Evolutionary conservation across 2,113 vertebrate species (phyloP).

Genomic region (Acrocephalus kingi): DNA sequence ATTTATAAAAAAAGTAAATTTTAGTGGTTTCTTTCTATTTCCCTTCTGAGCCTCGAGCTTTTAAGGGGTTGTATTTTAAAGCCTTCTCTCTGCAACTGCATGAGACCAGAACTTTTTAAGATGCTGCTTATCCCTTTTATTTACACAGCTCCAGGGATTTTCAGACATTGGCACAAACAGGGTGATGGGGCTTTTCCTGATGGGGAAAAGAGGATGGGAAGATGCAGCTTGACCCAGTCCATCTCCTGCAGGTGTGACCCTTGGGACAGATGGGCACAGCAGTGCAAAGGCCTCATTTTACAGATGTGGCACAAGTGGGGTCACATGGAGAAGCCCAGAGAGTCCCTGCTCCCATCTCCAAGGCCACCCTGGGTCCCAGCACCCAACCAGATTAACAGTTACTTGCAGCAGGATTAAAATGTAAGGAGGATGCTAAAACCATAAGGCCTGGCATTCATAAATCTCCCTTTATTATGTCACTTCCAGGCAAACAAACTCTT

Average conservation of each 20-base stretch:
- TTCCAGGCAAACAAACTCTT: not conserved
- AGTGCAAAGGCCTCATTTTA: not conserved
- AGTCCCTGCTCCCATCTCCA: not conserved
- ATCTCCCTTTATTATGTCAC: not conserved
- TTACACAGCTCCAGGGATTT: not conserved
- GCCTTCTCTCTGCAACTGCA: not conserved
- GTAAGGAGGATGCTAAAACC: not conserved
- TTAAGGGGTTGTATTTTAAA: slow-evolving; percentile 1
- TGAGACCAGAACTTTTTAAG: not conserved
- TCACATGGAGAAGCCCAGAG: not conserved
- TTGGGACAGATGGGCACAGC: not conserved
- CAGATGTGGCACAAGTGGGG: not conserved
- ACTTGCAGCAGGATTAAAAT: not conserved
- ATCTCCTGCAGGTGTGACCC: not conserved
- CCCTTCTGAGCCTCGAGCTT: not conserved
- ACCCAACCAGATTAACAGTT: not conserved
- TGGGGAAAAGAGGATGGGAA: not conserved
- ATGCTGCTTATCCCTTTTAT: not conserved
- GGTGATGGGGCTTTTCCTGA: not conserved
- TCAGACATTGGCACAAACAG: fast-evolving
- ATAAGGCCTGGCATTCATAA: not conserved
- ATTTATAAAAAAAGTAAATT: slow-evolving; percentile 4
- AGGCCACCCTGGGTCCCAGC: not conserved
- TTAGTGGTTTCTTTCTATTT: slow-evolving; percentile 22
- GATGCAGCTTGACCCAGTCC: not conserved